Base-by-base conservation (phyloP, 2,888 invertebrate genomes). In the Cerastoderma edule region DNA sequence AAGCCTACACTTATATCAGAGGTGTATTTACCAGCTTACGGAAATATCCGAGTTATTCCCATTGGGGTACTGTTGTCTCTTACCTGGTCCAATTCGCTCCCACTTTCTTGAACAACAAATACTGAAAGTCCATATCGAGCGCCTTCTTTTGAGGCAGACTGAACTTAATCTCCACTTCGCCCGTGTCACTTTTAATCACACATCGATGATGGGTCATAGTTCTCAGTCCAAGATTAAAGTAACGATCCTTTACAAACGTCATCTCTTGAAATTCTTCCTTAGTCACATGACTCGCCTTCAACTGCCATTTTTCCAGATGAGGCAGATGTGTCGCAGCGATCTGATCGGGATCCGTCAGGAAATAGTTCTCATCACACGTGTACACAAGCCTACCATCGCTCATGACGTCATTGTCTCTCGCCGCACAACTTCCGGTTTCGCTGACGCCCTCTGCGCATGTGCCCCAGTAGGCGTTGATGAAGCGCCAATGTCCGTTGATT, bases 381-480 rank as follows among this genome's bases (percentile, higher is more conserved):
- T 89, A 90, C 50, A 80, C 75, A 10, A 83, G 56, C 50, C 75
- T 80, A 35, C 66, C 75, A 8, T 71, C 78, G 8, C 27, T 60
- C 2, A 22, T 39, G 24, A 60, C 60, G 16, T 78, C 67, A 16
- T 71, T 69, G 2, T 72, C 78, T 35, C 48, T n/a, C n/a, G n/a
- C 67, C 22, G 74, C 77, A 0, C 76, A 66, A 22, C 73, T 72
- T 39, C 66, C 80, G 67, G 71, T 75, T 33, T 63, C 60, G 16
- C 75, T 71, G 28, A 84, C 84, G 30, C 87, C 86, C 48, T 85
- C 86, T 60, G 87, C 87, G 74, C 89, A 88, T 63, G 89, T 86
- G 33, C 88, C 90, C 90, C 90, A 90, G 80, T 89, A 89, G 19
- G 89, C 87, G 73, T 91, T 90, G 19, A 91, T 72, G 63, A 90